Conservation (phyloP, 2,113 vertebrate genomes). For the Vulpes ferrilata region DNA sequence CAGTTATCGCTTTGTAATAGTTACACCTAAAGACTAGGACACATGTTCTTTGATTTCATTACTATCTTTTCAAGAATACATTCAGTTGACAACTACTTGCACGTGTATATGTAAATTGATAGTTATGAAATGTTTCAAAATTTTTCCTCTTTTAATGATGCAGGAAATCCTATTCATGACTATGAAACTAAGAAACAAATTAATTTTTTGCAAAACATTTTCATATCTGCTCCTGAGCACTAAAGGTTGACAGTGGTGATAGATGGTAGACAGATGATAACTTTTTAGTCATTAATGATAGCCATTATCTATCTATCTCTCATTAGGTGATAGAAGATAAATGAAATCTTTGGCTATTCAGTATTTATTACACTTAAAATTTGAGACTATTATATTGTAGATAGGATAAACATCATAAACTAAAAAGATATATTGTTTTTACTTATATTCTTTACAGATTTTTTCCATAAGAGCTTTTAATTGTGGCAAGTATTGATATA, state of each 20-base stretch:
- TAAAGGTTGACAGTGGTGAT: neutral
- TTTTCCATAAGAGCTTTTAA: neutral
- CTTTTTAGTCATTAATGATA: neutral
- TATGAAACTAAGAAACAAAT: neutral
- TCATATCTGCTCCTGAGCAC: neutral
- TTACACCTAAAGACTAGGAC: neutral
- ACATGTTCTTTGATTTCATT: neutral
- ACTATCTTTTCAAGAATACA: neutral
- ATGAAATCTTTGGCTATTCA: neutral
- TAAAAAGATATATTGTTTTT: neutral
- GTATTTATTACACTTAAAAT: constrained; percentile 3
- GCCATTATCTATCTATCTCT: neutral
- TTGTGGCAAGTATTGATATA: neutral
- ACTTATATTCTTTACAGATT: neutral
- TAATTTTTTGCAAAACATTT: neutral
- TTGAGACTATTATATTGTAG: neutral
- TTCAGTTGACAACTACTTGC: neutral
- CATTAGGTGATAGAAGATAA: neutral
- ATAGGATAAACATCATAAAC: neutral
- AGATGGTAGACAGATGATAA: neutral
- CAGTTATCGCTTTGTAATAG: neutral
- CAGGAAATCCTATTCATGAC: neutral
- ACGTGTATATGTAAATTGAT: neutral
- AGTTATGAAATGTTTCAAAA: neutral
- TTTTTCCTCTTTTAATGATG: neutral